These are phyloP conservation scores for Ephydatia muelleri DNA, from an alignment of 37 sponge, comb jelly and placozoan species.

Conservation along the genomic window DNA sequence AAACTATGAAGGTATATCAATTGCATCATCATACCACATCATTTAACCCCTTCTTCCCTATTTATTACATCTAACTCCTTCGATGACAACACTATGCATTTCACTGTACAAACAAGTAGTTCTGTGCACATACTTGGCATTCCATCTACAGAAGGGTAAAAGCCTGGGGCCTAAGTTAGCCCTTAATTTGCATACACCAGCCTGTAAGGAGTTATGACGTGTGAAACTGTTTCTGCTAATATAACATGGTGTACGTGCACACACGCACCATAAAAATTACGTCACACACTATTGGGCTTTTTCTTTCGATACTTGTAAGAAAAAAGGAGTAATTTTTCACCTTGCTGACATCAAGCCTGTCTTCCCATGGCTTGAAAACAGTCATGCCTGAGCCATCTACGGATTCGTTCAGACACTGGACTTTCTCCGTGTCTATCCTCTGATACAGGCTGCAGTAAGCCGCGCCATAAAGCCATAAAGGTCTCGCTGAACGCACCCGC, in stretches of 20 bases:
- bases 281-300: not conserved
- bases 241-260: too few relatives aligned
- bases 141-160: too few relatives aligned
- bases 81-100: too few relatives aligned
- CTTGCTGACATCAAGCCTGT: slow-evolving; percentile 77
- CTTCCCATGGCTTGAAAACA: slow-evolving; percentile 96
- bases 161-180: too few relatives aligned
- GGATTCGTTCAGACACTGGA: slow-evolving; percentile 90
- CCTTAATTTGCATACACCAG: not conserved
- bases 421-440: slow-evolving; percentile 83
- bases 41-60: too few relatives aligned
- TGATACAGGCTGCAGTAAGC: slow-evolving; percentile 58
- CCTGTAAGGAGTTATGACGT: not conserved
- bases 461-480: not conserved
- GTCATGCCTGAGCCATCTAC: slow-evolving; percentile 84
- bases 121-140: not conserved
- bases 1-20: slow-evolving; percentile 51
- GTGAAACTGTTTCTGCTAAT: too few relatives aligned
- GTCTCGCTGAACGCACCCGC: not conserved
- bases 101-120: not conserved
- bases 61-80: not conserved
- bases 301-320: not conserved
- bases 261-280: not conserved
- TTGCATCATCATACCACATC: not conserved
- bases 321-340: not conserved